phyloP scores from a whole-genome alignment of 2,888 invertebrate genomes.

The Plusia festucae region DNA sequence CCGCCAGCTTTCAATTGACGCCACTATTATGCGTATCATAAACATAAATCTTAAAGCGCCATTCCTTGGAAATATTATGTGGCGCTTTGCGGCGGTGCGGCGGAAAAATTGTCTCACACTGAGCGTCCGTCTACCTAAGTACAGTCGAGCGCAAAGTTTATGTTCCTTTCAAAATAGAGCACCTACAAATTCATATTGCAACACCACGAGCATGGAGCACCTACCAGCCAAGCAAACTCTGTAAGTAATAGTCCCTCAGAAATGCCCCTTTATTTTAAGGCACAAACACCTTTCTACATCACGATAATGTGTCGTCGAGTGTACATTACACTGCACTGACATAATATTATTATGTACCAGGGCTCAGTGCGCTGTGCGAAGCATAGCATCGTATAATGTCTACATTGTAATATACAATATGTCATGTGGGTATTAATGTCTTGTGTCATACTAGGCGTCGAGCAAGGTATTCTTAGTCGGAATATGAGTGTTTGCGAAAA shows the following conservation, averaged over 20 bases:
- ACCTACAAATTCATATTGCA: constrained; percentile 47
- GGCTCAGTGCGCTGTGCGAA: constrained; percentile 54
- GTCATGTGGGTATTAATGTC: constrained; percentile 65
- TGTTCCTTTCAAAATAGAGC: constrained; percentile 39
- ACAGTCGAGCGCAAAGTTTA: constrained; percentile 50
- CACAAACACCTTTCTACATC: constrained; percentile 61
- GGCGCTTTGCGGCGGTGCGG: constrained; percentile 63
- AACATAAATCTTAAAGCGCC: constrained; percentile 72
- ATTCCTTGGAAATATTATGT: constrained; percentile 69
- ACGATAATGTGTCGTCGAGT: constrained; percentile 65
- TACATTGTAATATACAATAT: constrained; percentile 65
- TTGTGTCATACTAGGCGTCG: constrained; percentile 63
- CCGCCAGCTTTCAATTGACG: constrained; percentile 71
- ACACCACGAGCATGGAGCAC: constrained; percentile 31
- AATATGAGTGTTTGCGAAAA: constrained; percentile 61
- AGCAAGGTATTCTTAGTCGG: constrained; percentile 53
- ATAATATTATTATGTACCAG: constrained; percentile 65
- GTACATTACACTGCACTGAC: constrained; percentile 66
- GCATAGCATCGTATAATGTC: constrained; percentile 63
- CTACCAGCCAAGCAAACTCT: constrained; percentile 37
- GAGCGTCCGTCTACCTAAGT: constrained; percentile 44
- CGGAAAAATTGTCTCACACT: constrained; percentile 65
- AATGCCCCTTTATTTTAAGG: constrained; percentile 59
- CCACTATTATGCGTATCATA: constrained; percentile 74
- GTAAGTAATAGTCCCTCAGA: constrained; percentile 58